Evolutionary conservation across 2,888 invertebrate species (phyloP).

Genomic region (Drosophila borealis): DNA sequence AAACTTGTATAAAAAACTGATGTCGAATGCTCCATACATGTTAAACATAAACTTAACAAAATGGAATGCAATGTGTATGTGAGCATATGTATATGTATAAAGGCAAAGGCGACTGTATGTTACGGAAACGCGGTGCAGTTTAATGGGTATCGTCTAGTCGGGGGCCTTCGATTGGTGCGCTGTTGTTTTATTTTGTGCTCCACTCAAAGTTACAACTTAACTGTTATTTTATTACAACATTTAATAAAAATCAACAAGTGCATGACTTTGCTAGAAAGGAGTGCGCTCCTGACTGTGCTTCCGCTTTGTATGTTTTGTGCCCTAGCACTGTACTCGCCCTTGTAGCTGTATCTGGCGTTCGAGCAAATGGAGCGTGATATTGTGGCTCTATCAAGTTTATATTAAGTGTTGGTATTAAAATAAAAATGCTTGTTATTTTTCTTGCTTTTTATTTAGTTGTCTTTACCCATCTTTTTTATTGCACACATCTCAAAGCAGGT

Average conservation of each 20-base stretch:
- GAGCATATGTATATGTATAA: background rate
- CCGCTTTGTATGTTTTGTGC: constrained; percentile 15
- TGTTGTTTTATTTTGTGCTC: constrained; percentile 64
- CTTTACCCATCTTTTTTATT: constrained; percentile 53
- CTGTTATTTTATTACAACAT: constrained; percentile 81
- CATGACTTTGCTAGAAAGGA: constrained; percentile 73
- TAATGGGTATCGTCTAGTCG: background rate
- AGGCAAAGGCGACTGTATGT: too few species aligned
- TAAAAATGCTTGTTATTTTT: constrained; percentile 81
- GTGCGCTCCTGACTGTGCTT: constrained; percentile 31
- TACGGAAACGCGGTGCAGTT: too few species aligned
- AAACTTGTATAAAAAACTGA: too few species aligned
- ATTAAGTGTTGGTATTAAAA: constrained; percentile 81
- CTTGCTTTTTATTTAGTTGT: constrained; percentile 74
- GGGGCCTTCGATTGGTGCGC: too few species aligned
- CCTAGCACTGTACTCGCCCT: constrained; percentile 28
- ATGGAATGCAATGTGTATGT: too few species aligned
- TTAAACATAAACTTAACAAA: too few species aligned
- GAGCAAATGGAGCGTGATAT: constrained; percentile 81
- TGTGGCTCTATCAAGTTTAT: constrained; percentile 81
- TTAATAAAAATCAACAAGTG: constrained; percentile 81
- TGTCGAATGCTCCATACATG: too few species aligned
- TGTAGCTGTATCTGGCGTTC: constrained; percentile 50
- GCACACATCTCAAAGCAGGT: constrained; percentile 40
- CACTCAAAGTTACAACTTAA: constrained; percentile 81